Evolutionary conservation across 2,113 vertebrate genomes (phyloP), one percentile per base, ranked within the genome.

Genomic region (Neolamprologus toae): DNA sequence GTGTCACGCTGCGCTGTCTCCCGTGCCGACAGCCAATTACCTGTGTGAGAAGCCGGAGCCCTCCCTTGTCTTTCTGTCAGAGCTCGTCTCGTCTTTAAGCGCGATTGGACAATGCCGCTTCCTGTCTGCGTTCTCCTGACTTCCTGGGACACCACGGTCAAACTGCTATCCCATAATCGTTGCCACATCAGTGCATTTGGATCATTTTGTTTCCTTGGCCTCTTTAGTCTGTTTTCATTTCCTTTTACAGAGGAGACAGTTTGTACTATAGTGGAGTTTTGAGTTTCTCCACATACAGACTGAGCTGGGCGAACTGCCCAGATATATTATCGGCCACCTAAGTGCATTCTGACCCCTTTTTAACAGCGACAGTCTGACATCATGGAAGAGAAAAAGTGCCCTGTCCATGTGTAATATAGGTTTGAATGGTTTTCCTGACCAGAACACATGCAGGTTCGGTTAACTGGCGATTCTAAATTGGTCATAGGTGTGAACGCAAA

Each of bases 21-120:
- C 92, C 80, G 86, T 87, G 92, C 92, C 51, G 73, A 92, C 90
- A 95, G 89, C 94, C 93, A 96, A 96, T 96, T 96, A 96, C 94
- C 94, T 94, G 93, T 71, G 86, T 89, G 89, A 79, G 73, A 90
- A 90, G 59, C 89, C 12, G 23, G 59, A 90, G 83, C 73, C 89
- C 88, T 80, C 76, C 81, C 61, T 51, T 4, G 83, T 86, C 81
- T 92, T 76, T 89, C 86, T 88, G 88, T 91, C 84, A 88, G 86
- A 81, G 61, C 45, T 55, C 5, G 85, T 88, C 87, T 93, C 23
- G 26, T 88, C 71, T 88, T 86, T 73, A 85, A 80, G 88, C 79
- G 21, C 9, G 37, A 90, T n/a, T 86, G 86, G 87, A 95, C 90
- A 93, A 90, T 86, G 84, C 59, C 0, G 82, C 51, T 95, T 94